Evolutionary conservation across 2,888 invertebrate species (phyloP).

Genomic region (Leptinotarsa rubiginosa): DNA sequence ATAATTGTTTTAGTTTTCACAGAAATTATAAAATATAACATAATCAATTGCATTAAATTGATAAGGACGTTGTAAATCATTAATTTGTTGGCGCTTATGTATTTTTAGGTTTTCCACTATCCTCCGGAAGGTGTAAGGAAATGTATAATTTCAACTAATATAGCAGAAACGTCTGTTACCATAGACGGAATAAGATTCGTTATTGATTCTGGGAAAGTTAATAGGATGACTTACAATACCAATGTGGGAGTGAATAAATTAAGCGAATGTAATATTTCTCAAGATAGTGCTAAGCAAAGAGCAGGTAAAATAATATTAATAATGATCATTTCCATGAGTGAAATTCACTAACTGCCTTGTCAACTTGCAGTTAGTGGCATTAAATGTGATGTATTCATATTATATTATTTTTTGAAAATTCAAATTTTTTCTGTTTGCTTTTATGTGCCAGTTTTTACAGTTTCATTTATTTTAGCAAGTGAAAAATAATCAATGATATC

Average conservation of each 20-base stretch:
- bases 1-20: neutral
- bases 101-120: slow-evolving; percentile 78
- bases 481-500: too few species aligned
- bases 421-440: too few species aligned
- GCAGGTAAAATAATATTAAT: slow-evolving; percentile 66
- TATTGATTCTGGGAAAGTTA: slow-evolving; percentile 91
- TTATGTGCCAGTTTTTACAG: too few species aligned
- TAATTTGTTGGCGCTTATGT: neutral
- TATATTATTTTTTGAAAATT: too few species aligned
- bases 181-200: slow-evolving; percentile 98
- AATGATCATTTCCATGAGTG: too few species aligned
- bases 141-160: slow-evolving; percentile 97
- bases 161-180: slow-evolving; percentile 98
- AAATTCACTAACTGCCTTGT: too few species aligned
- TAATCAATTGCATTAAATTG: neutral
- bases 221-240: slow-evolving; percentile 96
- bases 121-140: slow-evolving; percentile 95
- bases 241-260: slow-evolving; percentile 89
- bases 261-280: slow-evolving; percentile 97
- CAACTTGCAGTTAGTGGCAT: too few species aligned
- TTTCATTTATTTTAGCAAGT: too few species aligned
- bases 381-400: too few species aligned
- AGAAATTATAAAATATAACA: neutral
- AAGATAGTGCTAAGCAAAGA: slow-evolving; percentile 86
- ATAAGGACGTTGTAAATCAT: neutral